Evolutionary conservation across 2,797 vertebrate genomes (phyloP), one percentile per base, ranked within the genome.

Genomic region (Enteromius treurensis): DNA sequence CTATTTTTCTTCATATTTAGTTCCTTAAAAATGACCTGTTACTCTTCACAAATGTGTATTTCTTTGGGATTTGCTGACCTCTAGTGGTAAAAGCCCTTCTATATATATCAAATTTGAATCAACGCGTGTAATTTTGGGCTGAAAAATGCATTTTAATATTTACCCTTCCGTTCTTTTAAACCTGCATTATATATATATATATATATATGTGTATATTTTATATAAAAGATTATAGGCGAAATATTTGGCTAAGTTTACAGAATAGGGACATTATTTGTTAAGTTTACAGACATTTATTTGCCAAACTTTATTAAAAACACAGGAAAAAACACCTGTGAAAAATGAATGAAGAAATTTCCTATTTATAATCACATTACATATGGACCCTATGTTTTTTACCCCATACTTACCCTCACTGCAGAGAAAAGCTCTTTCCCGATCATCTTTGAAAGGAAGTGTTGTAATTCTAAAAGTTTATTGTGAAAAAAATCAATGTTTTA

Each of bases 1-100:
- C 11, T 55, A 17, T 17, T 8, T 9, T 58, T 15, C 53, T 15
- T 4, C 14, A 26, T 19, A 19, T 53, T 40, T 53, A 55, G 32
- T 80, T 80, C 34, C 65, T 21, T 21, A 4, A 13, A 45, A 49
- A 32, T 3, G 79, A 80, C 68, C 53, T 80, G 79, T 71, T 62
- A 73, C 68, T 3, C 68, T 47, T 17, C 7, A 64, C 37, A 13
- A 10, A 7, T 34, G 2, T 58, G 23, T 14, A 9, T 17, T 70
- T 51, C 2, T 51, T 53, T 62, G 3, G 17, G 19, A 15, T 80
- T 45, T 80, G 69, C 55, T 23, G 79, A 37, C 69, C 29, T 81
- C 79, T 81, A 47, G 69, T 73, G 79, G 40, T 73, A 6, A 19
- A 32, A 37, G 47, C 13, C 17, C 37, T 7, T 40, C 37, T 40